Base-by-base conservation (phyloP, 2,113 vertebrate genomes). In the Progne subis region DNA sequence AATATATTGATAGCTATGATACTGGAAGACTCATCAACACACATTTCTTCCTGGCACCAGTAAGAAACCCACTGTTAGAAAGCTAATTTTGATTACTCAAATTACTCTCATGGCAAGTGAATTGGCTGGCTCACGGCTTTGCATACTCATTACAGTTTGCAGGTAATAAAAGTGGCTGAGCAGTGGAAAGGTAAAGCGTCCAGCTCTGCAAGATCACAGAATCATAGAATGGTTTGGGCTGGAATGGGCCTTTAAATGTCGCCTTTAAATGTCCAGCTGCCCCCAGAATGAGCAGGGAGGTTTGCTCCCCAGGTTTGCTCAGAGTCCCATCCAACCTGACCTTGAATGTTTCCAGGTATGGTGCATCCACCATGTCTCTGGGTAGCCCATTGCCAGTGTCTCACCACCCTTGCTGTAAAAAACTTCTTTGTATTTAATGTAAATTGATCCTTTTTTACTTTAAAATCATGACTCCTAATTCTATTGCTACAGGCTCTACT, bases 41-140 rank as follows among this genome's bases (percentile, higher is more conserved):
- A 56, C 68, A 88, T 50, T 86, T 63, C 43, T 74, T 69, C 71
- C 39, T 67, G 29, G 69, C 39, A 90, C 39, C 41, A 91, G 11
- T 61, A 68, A 88, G 59, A 80, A 86, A 93, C 44, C 14, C 41
- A 53, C 41, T 53, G 44, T 53, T 67, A 91, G 47, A 92, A 78
- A 84, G 61, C 24, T 60, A 52, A 71, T 71, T 86, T 53, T 86
- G 44, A 91, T 95, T 65, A 77, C 59, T 86, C 39, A 47, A 7
- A 88, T 90, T 75, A 71, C 64, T 15, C 56, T 81, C 39, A 59
- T 18, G 68, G 72, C 39, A 78, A 95, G 68, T 28, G 78, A 83
- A 75, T 34, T 50, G 28, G 43, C 43, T 70, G 47, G 44, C 32
- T 90, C 8, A 56, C 9, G 25, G 39, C 41, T 74, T 25, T 11